Conservation (phyloP, 2,888 invertebrate genomes). For the Spodoptera exigua region DNA sequence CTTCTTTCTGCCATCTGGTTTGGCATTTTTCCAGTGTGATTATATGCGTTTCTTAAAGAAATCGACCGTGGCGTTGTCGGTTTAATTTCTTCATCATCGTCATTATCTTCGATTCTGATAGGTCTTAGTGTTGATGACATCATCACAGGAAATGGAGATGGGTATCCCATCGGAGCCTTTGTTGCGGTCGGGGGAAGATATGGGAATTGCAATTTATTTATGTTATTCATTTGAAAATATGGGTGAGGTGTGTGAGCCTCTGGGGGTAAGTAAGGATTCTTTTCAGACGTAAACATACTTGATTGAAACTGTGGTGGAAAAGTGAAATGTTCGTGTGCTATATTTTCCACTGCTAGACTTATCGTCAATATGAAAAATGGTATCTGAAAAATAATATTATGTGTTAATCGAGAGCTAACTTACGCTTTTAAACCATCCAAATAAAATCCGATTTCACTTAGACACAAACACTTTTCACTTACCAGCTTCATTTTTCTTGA, state of each 20-base stretch:
- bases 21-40: constrained; percentile 64
- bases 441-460: constrained; percentile 61
- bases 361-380: constrained; percentile 69
- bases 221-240: constrained; percentile 76
- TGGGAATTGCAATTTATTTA: constrained; percentile 76
- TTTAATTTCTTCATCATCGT: constrained; percentile 64
- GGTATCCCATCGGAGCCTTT: constrained; percentile 74
- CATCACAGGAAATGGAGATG: constrained; percentile 75
- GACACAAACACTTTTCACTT: constrained; percentile 77
- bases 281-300: constrained; percentile 73
- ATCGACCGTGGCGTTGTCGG: constrained; percentile 52
- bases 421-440: constrained; percentile 62
- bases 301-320: constrained; percentile 79
- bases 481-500: constrained; percentile 86
- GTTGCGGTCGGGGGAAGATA: constrained; percentile 78
- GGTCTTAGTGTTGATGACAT: constrained; percentile 73
- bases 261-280: constrained; percentile 79
- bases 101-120: constrained; percentile 69
- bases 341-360: constrained; percentile 65
- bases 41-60: constrained; percentile 56
- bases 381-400: constrained; percentile 75
- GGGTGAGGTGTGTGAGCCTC: constrained; percentile 79
- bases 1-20: constrained; percentile 62
- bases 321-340: constrained; percentile 74
- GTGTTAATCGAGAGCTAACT: constrained; percentile 57